A percentile compares a stretch with the other conserved stretches of the same genome.
Evolutionary conservation across 2,113 vertebrate genomes (phyloP).

Genomic region (Bucco capensis): DNA sequence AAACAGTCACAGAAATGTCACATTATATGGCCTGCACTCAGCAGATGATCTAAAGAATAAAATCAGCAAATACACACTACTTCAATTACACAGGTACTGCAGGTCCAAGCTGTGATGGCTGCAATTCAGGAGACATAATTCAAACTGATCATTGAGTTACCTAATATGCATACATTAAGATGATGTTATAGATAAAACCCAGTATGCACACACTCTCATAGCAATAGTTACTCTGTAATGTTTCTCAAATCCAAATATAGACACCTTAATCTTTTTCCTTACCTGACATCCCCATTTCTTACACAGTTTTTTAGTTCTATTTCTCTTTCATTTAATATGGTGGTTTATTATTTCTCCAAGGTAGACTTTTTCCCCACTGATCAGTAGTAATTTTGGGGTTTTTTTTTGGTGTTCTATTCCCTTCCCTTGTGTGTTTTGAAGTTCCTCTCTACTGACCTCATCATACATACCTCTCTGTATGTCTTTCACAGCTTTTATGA

Average conservation of each 20-base stretch:
- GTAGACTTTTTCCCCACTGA: constrained; percentile 24
- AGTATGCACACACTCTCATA: background rate
- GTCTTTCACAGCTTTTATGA: background rate
- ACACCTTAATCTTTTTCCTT: background rate
- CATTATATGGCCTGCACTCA: background rate
- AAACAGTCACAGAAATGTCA: background rate
- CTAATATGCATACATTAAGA: background rate
- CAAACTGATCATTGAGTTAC: background rate
- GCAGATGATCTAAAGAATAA: background rate
- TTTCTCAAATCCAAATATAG: background rate
- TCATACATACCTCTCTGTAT: background rate
- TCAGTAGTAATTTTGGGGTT: background rate
- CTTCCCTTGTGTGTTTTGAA: background rate
- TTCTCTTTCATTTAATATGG: background rate
- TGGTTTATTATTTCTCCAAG: background rate
- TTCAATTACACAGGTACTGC: background rate
- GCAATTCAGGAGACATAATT: background rate
- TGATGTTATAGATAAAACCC: background rate
- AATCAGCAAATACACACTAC: background rate
- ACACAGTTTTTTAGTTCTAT: background rate
- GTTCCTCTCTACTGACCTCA: background rate
- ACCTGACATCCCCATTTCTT: background rate
- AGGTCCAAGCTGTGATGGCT: background rate
- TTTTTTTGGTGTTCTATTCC: background rate
- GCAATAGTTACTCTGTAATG: background rate